Evolutionary conservation across 2,888 invertebrate species (phyloP).

Genomic region (Deilephila elpenor): DNA sequence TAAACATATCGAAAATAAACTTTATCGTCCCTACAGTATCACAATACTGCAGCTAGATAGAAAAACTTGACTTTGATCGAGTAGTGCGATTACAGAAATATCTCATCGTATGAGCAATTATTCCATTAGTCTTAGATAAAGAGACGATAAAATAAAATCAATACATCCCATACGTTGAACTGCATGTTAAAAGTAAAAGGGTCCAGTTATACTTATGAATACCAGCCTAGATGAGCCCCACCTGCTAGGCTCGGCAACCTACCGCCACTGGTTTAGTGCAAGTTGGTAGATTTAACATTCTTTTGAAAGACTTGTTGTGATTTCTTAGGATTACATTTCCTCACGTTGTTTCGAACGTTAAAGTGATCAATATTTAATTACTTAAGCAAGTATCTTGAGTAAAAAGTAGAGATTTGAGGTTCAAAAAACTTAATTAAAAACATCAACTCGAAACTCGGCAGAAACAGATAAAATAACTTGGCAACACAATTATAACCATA

Average conservation of each 20-base stretch:
- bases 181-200: too few species aligned
- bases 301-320: too few species aligned
- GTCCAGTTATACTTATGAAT: too few species aligned
- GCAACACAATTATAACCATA: constrained; percentile 25
- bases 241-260: too few species aligned
- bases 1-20: neutral
- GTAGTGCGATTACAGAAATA: neutral
- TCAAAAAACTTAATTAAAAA: neutral
- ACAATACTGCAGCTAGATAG: neutral
- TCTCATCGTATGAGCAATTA: neutral
- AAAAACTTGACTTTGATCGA: constrained; percentile 25
- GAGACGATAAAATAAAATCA: neutral
- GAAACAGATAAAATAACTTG: neutral
- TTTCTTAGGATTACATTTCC: too few species aligned
- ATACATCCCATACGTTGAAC: neutral
- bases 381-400: too few species aligned
- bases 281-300: too few species aligned
- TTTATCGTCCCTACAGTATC: neutral
- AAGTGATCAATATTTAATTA: too few species aligned
- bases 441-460: neutral
- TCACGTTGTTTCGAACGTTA: too few species aligned
- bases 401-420: neutral
- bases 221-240: too few species aligned
- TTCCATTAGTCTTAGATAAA: neutral
- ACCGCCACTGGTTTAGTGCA: too few species aligned